A percentile compares a stretch with the other conserved stretches of the same genome.
Evolutionary conservation across 2,113 vertebrate genomes (phyloP).

Genomic region (Scomber scombrus): DNA sequence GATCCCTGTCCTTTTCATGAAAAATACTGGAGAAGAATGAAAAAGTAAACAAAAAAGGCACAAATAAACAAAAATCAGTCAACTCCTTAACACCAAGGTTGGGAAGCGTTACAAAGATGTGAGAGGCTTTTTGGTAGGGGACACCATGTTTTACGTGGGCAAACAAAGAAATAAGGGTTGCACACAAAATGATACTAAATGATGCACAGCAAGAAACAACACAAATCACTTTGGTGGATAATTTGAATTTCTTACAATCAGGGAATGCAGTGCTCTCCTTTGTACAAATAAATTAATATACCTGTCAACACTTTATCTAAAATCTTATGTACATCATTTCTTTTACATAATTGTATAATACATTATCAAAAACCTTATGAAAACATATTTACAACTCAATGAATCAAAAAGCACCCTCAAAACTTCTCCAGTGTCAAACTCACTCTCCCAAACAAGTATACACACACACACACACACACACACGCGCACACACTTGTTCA

Average conservation of each 20-base stretch:
- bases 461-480: slow-evolving; percentile 29
- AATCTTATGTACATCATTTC: slow-evolving; percentile 86
- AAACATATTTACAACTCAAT: slow-evolving; percentile 86
- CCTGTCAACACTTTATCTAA: slow-evolving; percentile 83
- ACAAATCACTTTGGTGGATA: slow-evolving; percentile 82
- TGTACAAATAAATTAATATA: slow-evolving; percentile 85
- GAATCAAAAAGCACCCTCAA: slow-evolving; percentile 80
- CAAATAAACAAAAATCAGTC: slow-evolving; percentile 53
- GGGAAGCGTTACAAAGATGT: slow-evolving; percentile 42
- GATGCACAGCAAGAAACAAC: slow-evolving; percentile 75
- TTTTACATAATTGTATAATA: slow-evolving; percentile 84
- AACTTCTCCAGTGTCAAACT: slow-evolving; percentile 47
- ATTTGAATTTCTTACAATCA: slow-evolving; percentile 75
- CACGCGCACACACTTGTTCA: slow-evolving; percentile 30
- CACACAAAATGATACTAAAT: slow-evolving; percentile 30
- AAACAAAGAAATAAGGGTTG: slow-evolving; percentile 35
- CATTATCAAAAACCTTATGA: slow-evolving; percentile 88
- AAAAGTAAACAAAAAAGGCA: slow-evolving; percentile 73
- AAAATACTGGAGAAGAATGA: slow-evolving; percentile 37
- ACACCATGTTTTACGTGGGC: slow-evolving; percentile 34
- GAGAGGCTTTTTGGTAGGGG: not conserved
- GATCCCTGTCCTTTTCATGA: slow-evolving; percentile 49
- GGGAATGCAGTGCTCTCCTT: slow-evolving; percentile 76
- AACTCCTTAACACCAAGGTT: slow-evolving; percentile 35
- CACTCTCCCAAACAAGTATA: slow-evolving; percentile 25